Percentiles rank a stretch among this genome's conserved stretches.
Evolutionary conservation across 2,797 vertebrate species (phyloP).

Genomic region (Knipowitschia caucasica): DNA sequence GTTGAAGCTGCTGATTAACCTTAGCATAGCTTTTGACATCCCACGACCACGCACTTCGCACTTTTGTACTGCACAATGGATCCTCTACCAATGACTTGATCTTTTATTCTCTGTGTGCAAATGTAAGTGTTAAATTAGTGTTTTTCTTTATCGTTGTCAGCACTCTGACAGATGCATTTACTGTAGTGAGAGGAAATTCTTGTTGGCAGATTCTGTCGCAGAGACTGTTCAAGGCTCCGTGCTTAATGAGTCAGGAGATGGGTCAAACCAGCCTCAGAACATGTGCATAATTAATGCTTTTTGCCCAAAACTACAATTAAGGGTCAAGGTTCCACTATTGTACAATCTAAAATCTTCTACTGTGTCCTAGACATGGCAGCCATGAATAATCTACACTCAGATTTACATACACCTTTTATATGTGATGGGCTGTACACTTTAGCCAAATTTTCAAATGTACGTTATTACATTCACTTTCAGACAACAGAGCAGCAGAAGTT

Average conservation of each 20-base stretch:
- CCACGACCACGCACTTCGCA: slow-evolving; percentile 29
- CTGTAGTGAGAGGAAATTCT: slow-evolving; percentile 21
- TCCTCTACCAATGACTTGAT: neutral
- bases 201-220: slow-evolving; percentile 7
- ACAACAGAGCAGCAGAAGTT: too few relatives aligned
- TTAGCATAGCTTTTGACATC: slow-evolving; percentile 57
- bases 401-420: neutral
- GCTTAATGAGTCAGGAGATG: slow-evolving; percentile 54
- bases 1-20: slow-evolving; percentile 54
- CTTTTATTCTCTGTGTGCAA: neutral
- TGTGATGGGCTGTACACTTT: neutral
- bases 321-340: neutral
- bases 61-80: slow-evolving; percentile 5
- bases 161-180: slow-evolving; percentile 34
- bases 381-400: neutral
- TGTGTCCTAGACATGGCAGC: neutral
- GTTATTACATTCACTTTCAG: too few relatives aligned
- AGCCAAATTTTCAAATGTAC: neutral
- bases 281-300: slow-evolving; percentile 8
- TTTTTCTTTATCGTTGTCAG: slow-evolving; percentile 44
- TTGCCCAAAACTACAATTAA: slow-evolving; percentile 8
- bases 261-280: slow-evolving; percentile 12
- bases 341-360: neutral
- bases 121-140: slow-evolving; percentile 55
- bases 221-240: slow-evolving; percentile 25